A percentile compares a stretch with the other conserved stretches of the same genome.
Conservation (phyloP, 2,888 invertebrate genomes). For the Coremacera marginata region DNA sequence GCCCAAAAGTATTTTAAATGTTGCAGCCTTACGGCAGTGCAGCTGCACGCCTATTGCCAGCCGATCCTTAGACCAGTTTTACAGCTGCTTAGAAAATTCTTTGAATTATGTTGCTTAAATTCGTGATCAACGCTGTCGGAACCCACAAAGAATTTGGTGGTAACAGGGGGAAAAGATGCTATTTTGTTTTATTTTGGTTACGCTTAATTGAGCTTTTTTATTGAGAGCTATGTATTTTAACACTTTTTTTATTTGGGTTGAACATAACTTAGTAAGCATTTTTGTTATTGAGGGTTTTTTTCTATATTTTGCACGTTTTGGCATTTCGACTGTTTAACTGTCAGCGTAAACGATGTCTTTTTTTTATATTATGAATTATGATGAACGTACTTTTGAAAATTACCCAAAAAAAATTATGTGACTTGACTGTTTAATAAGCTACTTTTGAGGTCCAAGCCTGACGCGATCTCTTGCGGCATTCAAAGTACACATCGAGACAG, state of each 20-base stretch:
- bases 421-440: conserved; percentile 26
- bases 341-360: not conserved
- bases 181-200: not conserved
- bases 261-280: not conserved
- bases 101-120: not conserved
- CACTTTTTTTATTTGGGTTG: not conserved
- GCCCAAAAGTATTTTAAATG: not conserved
- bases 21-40: not conserved
- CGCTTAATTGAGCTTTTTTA: not conserved
- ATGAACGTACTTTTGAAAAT: conserved; percentile 1
- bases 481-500: no score
- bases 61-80: conserved; percentile 23
- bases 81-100: conserved; percentile 28
- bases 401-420: conserved; percentile 13
- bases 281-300: not conserved
- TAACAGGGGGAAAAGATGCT: no score
- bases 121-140: not conserved
- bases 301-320: conserved; percentile 23
- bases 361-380: conserved; percentile 21
- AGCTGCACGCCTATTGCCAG: conserved; percentile 12
- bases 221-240: not conserved
- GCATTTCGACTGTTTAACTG: conserved; percentile 5
- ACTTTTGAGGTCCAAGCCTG: not conserved
- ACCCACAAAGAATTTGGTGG: not conserved
- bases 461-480: not conserved